Conservation (phyloP, 2,113 vertebrate genomes). For the Cynopterus brachyotis region DNA sequence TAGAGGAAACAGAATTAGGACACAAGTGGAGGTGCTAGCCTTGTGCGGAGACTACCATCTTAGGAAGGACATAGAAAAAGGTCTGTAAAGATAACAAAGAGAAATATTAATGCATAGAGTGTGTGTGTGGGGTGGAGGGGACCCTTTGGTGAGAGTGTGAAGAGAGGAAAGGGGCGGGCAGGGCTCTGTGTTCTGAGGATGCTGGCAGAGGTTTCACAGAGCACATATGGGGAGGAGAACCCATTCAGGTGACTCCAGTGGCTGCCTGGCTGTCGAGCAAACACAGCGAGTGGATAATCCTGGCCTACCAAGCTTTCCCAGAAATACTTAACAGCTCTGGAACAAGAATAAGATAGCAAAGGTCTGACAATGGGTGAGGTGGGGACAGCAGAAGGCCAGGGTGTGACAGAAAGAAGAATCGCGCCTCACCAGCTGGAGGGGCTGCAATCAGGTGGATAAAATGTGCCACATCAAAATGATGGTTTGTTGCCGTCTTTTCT, state of each 20-base stretch:
- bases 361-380: background rate
- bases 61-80: background rate
- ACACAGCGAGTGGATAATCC: background rate
- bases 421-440: fast-evolving
- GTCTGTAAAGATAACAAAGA: background rate
- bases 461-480: too few relatives aligned
- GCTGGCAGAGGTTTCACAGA: background rate
- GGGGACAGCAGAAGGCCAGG: background rate
- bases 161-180: background rate
- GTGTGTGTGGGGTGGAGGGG: background rate
- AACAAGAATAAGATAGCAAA: background rate
- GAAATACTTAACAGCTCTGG: background rate
- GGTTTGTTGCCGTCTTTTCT: background rate
- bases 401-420: background rate
- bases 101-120: background rate
- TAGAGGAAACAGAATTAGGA: background rate
- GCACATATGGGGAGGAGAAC: fast-evolving
- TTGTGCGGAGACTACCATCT: background rate
- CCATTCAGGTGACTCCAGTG: background rate
- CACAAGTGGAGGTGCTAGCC: background rate
- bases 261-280: background rate
- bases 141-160: background rate
- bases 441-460: background rate
- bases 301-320: background rate
- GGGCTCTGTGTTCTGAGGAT: background rate